Evolutionary conservation across 2,797 vertebrate species (phyloP).

Genomic region (Microtus californicus): DNA sequence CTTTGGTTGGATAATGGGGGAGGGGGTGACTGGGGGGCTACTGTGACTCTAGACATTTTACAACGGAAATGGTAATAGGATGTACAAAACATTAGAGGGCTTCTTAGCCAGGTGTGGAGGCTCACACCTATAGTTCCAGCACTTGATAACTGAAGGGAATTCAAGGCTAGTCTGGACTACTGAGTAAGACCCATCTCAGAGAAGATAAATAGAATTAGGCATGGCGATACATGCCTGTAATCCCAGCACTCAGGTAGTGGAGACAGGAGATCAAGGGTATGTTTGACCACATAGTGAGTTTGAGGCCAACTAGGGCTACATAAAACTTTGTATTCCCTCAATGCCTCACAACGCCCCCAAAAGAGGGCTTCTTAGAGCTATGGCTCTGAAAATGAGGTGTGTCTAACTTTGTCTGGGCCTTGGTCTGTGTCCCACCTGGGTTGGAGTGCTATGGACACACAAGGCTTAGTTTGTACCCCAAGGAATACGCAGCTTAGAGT

Average conservation of each 20-base stretch:
- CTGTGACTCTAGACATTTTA: conserved; percentile 13
- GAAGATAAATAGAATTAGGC: neutral
- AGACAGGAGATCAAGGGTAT: neutral
- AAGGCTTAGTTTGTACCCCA: neutral
- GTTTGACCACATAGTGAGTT: neutral
- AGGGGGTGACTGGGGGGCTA: neutral
- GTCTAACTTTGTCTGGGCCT: neutral
- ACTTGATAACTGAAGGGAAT: neutral
- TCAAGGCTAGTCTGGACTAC: neutral
- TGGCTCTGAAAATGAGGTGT: neutral
- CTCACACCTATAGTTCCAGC: neutral
- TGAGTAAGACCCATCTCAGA: neutral
- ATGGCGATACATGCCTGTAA: neutral
- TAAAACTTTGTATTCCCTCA: neutral
- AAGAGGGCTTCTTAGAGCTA: neutral
- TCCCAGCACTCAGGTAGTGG: neutral
- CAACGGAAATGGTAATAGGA: conserved; percentile 19
- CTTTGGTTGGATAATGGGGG: neutral
- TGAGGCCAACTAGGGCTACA: neutral
- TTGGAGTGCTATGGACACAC: neutral
- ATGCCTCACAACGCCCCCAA: neutral
- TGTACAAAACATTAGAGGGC: neutral
- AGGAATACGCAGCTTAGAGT: neutral
- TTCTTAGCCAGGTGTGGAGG: neutral
- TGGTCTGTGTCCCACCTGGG: neutral